phyloP scores from a whole-genome alignment of 2,797 vertebrate species.

The Serranus cabrilla region DNA sequence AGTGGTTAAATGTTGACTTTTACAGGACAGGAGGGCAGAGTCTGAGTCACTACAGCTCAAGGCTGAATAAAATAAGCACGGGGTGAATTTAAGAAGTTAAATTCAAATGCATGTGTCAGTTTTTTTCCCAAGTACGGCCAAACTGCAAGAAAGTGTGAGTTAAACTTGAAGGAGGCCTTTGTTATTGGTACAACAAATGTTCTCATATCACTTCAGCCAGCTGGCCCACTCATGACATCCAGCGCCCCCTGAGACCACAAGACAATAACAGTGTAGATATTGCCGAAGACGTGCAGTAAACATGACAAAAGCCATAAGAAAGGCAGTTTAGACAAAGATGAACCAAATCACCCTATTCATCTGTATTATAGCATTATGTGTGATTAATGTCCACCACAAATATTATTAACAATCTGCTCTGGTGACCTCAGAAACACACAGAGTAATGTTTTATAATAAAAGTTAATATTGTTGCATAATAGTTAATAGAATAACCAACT shows the following conservation, averaged over 20 bases:
- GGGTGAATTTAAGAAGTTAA: neutral
- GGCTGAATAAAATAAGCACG: neutral
- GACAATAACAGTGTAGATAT: neutral
- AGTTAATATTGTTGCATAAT: too few species aligned
- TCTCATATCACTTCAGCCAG: neutral
- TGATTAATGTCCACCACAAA: conserved; percentile 2
- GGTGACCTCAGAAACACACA: neutral
- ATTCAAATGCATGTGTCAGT: neutral
- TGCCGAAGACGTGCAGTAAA: neutral
- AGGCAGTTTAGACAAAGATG: neutral
- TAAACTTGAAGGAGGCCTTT: conserved; percentile 5
- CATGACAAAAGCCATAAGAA: neutral
- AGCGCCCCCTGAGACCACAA: conserved; percentile 27
- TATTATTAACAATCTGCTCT: neutral
- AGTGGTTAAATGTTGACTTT: neutral
- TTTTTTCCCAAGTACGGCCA: neutral
- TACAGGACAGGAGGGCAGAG: neutral
- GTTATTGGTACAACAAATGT: conserved; percentile 5
- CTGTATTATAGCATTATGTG: neutral
- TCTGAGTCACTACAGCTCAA: neutral
- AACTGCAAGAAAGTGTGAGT: conserved; percentile 1
- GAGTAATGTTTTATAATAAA: too few species aligned
- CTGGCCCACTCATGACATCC: neutral
- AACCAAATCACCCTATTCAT: neutral
- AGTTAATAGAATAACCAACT: neutral